These are phyloP conservation scores for Limenitis camilla DNA, from an alignment of 2,888 invertebrate genomes.

Conservation along the genomic window DNA sequence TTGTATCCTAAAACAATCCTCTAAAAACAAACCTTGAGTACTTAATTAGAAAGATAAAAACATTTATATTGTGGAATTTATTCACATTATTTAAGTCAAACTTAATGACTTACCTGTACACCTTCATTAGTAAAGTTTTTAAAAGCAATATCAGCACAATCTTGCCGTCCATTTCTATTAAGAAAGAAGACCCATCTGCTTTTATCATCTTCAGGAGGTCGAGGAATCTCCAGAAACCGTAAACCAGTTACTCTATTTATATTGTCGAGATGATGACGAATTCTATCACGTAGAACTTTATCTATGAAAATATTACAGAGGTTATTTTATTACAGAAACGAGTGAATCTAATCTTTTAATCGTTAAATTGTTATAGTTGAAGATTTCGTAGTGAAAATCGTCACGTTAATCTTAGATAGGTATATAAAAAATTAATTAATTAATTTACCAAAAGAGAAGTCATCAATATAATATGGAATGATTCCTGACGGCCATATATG, in stretches of 20 bases:
- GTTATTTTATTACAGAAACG: not conserved
- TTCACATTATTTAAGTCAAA: too few relatives aligned
- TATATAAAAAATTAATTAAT: not conserved
- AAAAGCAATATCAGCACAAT: constrained; percentile 43
- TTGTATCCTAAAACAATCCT: constrained; percentile 52
- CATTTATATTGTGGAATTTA: too few relatives aligned
- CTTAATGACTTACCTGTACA: constrained; percentile 41
- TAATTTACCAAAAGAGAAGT: constrained; percentile 48
- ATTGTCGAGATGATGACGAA: constrained; percentile 39
- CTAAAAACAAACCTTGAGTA: constrained; percentile 27
- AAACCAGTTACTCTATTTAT: constrained; percentile 37
- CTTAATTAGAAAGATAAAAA: not conserved
- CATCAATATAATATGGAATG: constrained; percentile 56
- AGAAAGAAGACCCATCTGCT: constrained; percentile 52
- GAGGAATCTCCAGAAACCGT: constrained; percentile 43
- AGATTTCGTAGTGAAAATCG: too few relatives aligned
- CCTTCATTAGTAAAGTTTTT: constrained; percentile 42
- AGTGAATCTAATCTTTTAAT: too few relatives aligned
- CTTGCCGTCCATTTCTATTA: constrained; percentile 43
- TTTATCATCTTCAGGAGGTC: constrained; percentile 36
- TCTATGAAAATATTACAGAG: constrained; percentile 31
- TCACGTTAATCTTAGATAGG: not conserved
- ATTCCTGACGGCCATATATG: constrained; percentile 53
- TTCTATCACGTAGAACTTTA: constrained; percentile 48
- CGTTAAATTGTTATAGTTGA: too few relatives aligned